These are phyloP conservation scores for Liolophura sinensis DNA, from an alignment of 1,140 invertebrate genomes.

Conservation along the genomic window DNA sequence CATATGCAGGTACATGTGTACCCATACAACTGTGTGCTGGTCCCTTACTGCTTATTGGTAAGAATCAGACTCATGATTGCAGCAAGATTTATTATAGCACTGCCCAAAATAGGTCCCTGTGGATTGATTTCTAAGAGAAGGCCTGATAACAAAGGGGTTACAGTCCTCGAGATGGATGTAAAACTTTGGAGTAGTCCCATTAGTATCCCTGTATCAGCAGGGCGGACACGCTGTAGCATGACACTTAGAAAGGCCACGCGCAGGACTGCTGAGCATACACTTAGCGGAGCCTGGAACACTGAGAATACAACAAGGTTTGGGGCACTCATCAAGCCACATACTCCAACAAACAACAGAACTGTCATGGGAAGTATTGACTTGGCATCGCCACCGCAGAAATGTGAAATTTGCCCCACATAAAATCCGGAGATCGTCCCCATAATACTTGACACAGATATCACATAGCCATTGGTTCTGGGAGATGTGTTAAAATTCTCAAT, in stretches of 20 bases:
- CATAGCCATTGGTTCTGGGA: slow-evolving; percentile 49
- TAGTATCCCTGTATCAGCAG: slow-evolving; percentile 44
- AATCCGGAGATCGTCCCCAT: slow-evolving; percentile 50
- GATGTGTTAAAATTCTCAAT: slow-evolving; percentile 46
- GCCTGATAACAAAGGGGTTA: slow-evolving; percentile 55
- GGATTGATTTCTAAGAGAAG: slow-evolving; percentile 40
- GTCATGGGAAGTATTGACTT: slow-evolving; percentile 43
- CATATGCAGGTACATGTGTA: too few species aligned
- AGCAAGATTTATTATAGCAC: too few species aligned
- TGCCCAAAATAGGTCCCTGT: slow-evolving; percentile 24
- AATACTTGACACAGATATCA: slow-evolving; percentile 54
- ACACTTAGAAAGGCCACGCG: slow-evolving; percentile 48
- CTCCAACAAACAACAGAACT: slow-evolving; percentile 29
- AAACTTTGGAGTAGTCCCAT: slow-evolving; percentile 54
- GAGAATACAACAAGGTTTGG: slow-evolving; percentile 31
- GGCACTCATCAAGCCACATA: slow-evolving; percentile 26
- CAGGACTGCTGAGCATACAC: slow-evolving; percentile 47
- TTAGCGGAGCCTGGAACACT: slow-evolving; percentile 41
- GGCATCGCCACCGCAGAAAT: slow-evolving; percentile 44
- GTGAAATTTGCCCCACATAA: slow-evolving; percentile 45
- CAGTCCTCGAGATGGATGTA: slow-evolving; percentile 52
- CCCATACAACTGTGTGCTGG: too few species aligned
- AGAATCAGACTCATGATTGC: too few species aligned
- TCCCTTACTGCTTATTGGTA: too few species aligned
- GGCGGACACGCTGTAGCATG: slow-evolving; percentile 35